phyloP scores from a whole-genome alignment of 2,797 vertebrate genomes.

The Acridotheres tristis region DNA sequence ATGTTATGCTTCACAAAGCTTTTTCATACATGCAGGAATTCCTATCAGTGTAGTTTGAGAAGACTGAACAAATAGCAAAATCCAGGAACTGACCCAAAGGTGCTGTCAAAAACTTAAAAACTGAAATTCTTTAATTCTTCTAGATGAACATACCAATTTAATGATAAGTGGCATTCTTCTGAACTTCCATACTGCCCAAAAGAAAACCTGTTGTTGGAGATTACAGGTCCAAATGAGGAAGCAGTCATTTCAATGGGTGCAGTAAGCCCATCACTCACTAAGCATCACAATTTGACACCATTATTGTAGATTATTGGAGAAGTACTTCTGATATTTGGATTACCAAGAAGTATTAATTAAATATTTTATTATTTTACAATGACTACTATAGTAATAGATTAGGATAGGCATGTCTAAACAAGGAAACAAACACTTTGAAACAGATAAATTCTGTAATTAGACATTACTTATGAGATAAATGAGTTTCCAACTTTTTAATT shows the following conservation, averaged over 20 bases:
- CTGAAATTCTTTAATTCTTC: not conserved
- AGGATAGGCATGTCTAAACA: not conserved
- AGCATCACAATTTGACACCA: not conserved
- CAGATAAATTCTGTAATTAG: not conserved
- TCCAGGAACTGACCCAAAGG: not conserved
- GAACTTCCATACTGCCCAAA: not conserved
- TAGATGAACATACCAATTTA: not conserved
- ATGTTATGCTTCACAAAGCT: not conserved
- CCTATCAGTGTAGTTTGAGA: not conserved
- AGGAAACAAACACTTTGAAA: not conserved
- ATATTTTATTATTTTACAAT: not conserved
- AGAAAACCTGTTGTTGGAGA: not conserved
- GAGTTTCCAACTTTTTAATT: not conserved
- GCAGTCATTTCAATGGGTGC: accelerated
- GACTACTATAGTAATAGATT: not conserved
- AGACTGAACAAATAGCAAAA: not conserved
- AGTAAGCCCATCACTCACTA: not conserved
- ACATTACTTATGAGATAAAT: not conserved
- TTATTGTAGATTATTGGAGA: not conserved
- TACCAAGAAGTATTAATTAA: not conserved
- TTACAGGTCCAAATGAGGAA: not conserved
- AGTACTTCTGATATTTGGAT: not conserved
- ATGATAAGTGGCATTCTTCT: not conserved
- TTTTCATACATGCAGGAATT: not conserved
- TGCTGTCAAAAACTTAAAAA: conserved; percentile 9